Conservation (phyloP, 37 sponge, comb jelly and placozoan genomes). For the Haliclona indistincta region DNA sequence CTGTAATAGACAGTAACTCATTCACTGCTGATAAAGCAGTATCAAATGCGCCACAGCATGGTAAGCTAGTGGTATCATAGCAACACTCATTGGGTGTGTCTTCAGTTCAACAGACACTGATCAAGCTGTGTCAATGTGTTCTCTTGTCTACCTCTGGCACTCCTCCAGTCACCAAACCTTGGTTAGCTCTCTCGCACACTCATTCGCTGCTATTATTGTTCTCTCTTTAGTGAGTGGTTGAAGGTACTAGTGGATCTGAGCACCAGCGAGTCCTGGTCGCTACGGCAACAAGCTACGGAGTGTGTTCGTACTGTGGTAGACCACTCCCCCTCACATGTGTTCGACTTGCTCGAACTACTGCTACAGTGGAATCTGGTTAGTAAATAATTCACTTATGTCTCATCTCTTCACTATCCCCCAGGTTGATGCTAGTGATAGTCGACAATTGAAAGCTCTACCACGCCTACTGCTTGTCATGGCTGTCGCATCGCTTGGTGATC, state of each 20-base stretch:
- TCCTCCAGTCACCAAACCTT: neutral
- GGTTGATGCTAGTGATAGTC: neutral
- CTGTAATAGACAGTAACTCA: neutral
- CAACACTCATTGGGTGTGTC: slow-evolving; percentile 6
- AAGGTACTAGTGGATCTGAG: slow-evolving; percentile 19
- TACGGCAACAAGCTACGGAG: slow-evolving; percentile 11
- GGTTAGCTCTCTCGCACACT: neutral
- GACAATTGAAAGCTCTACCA: neutral
- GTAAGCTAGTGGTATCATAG: neutral
- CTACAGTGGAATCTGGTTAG: neutral
- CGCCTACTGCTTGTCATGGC: neutral
- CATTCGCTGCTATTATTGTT: neutral
- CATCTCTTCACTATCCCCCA: too few species aligned
- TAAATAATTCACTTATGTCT: neutral
- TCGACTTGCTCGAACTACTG: slow-evolving; percentile 10
- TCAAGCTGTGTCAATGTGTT: neutral
- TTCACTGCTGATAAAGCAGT: slow-evolving; percentile 9
- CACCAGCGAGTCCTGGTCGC: slow-evolving; percentile 14
- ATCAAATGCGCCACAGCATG: neutral
- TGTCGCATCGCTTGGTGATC: neutral
- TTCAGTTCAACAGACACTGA: neutral
- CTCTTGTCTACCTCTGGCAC: neutral
- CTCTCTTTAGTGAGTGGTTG: slow-evolving; percentile 49
- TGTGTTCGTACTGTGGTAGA: slow-evolving; percentile 10
- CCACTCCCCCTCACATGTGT: neutral